Evolutionary conservation across 2,113 vertebrate species (phyloP).

Genomic region (Petroica traversi): DNA sequence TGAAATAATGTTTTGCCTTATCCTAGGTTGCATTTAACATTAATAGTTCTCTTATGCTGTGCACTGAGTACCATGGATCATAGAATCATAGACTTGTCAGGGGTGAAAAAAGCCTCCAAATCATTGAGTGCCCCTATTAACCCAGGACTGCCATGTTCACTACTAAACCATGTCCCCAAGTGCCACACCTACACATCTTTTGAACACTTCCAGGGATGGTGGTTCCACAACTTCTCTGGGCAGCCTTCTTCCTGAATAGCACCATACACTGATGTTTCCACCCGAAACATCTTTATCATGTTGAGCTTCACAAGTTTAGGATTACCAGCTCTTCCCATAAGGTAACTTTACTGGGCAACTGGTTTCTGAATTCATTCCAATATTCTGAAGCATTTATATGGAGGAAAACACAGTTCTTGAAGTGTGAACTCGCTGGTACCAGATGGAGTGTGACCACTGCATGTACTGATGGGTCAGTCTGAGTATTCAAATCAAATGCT

Average conservation of each 20-base stretch:
- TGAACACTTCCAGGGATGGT: not conserved
- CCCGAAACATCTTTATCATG: not conserved
- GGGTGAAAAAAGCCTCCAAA: not conserved
- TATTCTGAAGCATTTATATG: not conserved
- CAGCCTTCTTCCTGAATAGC: not conserved
- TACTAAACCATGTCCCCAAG: not conserved
- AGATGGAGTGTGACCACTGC: not conserved
- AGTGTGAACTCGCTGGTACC: not conserved
- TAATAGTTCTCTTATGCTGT: not conserved
- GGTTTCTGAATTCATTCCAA: not conserved
- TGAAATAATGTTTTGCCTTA: not conserved
- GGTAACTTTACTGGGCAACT: not conserved
- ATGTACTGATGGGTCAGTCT: not conserved
- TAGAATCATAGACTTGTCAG: not conserved
- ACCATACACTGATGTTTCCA: not conserved
- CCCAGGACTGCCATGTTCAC: not conserved
- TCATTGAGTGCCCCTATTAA: rapidly evolving
- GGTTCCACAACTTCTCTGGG: not conserved
- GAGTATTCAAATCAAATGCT: not conserved
- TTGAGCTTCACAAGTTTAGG: not conserved
- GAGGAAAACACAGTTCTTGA: not conserved
- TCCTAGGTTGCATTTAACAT: not conserved
- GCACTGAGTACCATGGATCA: not conserved
- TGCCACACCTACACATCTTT: not conserved
- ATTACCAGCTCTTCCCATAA: not conserved